These are phyloP conservation scores for Mus minutoides DNA, from an alignment of 2,797 vertebrate species.

Conservation along the genomic window DNA sequence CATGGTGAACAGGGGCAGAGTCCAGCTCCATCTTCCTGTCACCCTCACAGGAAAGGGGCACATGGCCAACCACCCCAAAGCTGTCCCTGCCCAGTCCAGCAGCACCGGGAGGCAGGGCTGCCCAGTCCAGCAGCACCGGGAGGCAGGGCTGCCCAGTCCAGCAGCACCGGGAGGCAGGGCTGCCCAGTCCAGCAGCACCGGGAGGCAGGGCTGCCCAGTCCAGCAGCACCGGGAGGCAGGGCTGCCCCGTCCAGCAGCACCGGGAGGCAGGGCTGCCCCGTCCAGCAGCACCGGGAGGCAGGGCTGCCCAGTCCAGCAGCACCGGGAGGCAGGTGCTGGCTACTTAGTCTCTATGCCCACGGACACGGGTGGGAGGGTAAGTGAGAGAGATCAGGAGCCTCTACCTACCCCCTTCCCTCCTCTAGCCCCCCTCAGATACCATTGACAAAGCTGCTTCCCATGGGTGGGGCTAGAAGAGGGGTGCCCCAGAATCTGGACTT, in stretches of 20 bases:
- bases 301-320: neutral
- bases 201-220: neutral
- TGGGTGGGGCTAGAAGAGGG: neutral
- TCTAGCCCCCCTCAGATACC: neutral
- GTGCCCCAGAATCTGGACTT: neutral
- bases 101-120: neutral
- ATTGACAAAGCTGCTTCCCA: neutral
- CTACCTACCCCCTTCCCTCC: too few relatives aligned
- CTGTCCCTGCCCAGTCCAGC: neutral
- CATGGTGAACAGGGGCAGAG: neutral
- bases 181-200: neutral
- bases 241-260: too few relatives aligned
- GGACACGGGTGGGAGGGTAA: neutral
- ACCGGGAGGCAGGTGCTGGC: slow-evolving; percentile 36
- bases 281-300: rapidly evolving
- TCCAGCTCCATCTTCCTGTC: neutral
- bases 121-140: neutral
- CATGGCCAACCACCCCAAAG: rapidly evolving
- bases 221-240: neutral
- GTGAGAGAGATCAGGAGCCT: neutral
- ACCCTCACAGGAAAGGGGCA: neutral
- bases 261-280: too few relatives aligned
- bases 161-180: neutral
- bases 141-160: neutral
- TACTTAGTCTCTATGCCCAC: slow-evolving; percentile 5